Base-by-base conservation (phyloP, 2,888 invertebrate species). In the Hydroisotoma schaefferi region DNA sequence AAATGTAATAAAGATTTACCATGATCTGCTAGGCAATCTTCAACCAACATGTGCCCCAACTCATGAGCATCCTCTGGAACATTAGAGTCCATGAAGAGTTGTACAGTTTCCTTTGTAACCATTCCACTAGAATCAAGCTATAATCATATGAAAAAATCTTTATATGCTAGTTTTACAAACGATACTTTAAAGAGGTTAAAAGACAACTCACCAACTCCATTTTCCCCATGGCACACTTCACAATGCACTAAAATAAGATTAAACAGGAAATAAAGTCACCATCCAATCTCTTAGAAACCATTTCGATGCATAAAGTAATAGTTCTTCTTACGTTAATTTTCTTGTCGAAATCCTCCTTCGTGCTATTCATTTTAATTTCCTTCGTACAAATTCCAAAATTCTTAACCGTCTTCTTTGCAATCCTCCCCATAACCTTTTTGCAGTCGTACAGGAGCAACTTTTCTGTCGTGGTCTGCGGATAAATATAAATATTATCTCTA, bases 391-490 rank as follows among this genome's bases (percentile, higher is more conserved):
- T 20, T 12, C 65, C 40, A n/a, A 70, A 65, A 8, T 27, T 48
- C 28, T 63, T 67, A 44, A 70, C 38, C 18, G 59, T 60, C 38
- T 44, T 49, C 47, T 70, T 70, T 0, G 57, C 70, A 25, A 59
- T 65, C 46, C 58, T 61, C 59, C 67, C 55, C 27, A 61, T 59
- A 18, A 67, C 26, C 29, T 64, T 60, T 43, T 57, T 60, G 51
- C 70, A 70, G 33, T 68, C 63, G 25, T 33, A 52, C 22, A 52
- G 20, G 18, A 25, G 10, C 23, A 52, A 33, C 37, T 52, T 52
- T 29, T 52, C 29, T 25, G n/a, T n/a, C n/a, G n/a, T n/a, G n/a
- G n/a, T n/a, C n/a, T n/a, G n/a, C n/a, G n/a, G n/a, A n/a, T n/a
- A n/a, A n/a, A n/a, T n/a, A 18, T 15, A 40, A 15, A 40, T 8